Evolutionary conservation across 2,888 invertebrate species (phyloP).

Genomic region (Mimachlamys varia): DNA sequence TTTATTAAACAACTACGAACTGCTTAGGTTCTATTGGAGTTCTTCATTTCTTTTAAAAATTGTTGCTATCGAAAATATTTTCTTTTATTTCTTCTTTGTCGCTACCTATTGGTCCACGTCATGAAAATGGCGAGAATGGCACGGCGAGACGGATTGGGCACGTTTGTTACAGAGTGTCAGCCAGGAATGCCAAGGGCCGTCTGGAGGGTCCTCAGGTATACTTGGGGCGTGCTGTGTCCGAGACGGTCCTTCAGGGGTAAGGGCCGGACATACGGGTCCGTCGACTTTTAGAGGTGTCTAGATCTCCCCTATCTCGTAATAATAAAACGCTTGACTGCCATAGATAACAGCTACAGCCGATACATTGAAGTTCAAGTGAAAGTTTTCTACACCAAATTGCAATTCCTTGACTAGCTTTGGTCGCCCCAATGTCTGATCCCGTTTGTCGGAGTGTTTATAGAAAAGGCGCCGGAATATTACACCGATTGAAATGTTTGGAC

Average conservation of each 20-base stretch:
- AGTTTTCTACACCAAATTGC: conserved; percentile 17
- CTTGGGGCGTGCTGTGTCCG: conserved; percentile 25
- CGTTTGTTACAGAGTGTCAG: not conserved
- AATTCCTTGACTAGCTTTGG: conserved; percentile 22
- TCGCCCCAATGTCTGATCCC: conserved; percentile 37
- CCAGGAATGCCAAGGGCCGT: not conserved
- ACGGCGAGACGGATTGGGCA: not conserved
- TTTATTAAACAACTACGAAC: no score
- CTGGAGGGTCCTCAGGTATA: not conserved
- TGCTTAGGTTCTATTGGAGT: no score
- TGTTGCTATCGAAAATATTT: not conserved
- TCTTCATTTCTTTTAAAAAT: no score
- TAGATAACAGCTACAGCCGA: conserved; percentile 34
- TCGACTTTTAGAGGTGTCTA: not conserved
- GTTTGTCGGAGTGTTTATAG: conserved; percentile 42
- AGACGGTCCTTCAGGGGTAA: not conserved
- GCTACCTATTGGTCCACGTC: not conserved
- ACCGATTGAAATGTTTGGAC: conserved; percentile 45
- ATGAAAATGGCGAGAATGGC: not conserved
- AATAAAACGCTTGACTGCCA: conserved; percentile 31
- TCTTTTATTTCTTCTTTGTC: not conserved
- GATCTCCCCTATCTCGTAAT: conserved; percentile 11
- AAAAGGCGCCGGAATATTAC: conserved; percentile 45
- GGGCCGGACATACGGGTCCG: not conserved
- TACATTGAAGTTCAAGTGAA: conserved; percentile 26